These are phyloP conservation scores for Rynchops niger DNA, from an alignment of 2,113 vertebrate genomes.

Conservation along the genomic window DNA sequence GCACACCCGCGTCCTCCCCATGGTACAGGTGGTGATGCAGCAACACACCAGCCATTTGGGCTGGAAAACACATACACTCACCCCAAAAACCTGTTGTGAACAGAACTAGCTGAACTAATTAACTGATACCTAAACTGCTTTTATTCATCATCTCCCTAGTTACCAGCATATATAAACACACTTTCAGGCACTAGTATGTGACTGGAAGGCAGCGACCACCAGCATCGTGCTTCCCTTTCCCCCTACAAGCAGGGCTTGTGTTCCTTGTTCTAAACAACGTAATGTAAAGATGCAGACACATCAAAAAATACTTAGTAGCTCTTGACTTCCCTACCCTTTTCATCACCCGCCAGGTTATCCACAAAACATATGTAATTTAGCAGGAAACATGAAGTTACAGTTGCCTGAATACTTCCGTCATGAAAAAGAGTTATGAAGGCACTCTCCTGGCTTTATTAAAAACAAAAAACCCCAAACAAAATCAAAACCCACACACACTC, in stretches of 20 bases:
- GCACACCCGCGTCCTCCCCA: neutral
- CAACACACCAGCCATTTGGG: neutral
- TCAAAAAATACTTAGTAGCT: neutral
- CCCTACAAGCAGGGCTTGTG: neutral
- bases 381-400: neutral
- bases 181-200: neutral
- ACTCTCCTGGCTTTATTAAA: neutral
- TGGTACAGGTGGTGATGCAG: neutral
- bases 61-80: neutral
- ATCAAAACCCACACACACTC: no score
- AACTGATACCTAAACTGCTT: neutral
- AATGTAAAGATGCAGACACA: neutral
- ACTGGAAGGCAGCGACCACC: neutral
- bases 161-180: neutral
- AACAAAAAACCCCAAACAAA: neutral
- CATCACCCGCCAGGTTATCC: neutral
- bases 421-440: neutral
- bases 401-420: neutral
- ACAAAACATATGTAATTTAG: neutral
- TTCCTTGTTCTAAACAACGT: neutral
- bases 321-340: neutral
- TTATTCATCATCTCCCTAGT: neutral
- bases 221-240: neutral
- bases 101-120: neutral
- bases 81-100: neutral